A percentile compares a stretch with the other conserved stretches of the same genome.
phyloP scores from a whole-genome alignment of 2,797 vertebrate species.

The Astyanax mexicanus region DNA sequence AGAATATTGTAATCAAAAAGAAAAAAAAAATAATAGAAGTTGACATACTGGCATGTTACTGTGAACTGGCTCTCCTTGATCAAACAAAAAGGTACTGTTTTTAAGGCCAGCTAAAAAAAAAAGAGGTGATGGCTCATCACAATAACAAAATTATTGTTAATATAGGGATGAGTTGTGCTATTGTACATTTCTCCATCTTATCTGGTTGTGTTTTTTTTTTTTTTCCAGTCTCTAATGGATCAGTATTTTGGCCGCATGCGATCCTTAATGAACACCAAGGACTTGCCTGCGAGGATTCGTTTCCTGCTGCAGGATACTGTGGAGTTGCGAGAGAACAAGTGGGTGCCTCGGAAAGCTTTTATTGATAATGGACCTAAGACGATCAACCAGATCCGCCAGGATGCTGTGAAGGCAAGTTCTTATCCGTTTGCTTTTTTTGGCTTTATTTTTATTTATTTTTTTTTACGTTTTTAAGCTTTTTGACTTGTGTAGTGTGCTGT shows the following conservation, averaged over 20 bases:
- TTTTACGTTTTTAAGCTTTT: background rate
- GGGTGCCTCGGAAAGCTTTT: conserved; percentile 99
- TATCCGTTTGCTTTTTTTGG: background rate
- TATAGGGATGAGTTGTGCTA: no score
- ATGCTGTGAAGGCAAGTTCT: conserved; percentile 91
- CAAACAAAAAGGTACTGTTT: no score
- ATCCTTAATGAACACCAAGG: conserved; percentile 99
- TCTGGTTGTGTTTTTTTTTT: background rate
- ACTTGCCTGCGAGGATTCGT: conserved; percentile 98
- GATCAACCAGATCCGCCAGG: conserved; percentile 98
- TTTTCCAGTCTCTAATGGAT: conserved; percentile 96
- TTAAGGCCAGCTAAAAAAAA: no score
- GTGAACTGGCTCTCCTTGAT: no score
- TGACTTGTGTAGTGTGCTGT: background rate
- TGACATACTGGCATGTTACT: no score
- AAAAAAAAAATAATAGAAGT: no score
- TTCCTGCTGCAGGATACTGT: conserved; percentile 99
- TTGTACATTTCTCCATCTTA: no score
- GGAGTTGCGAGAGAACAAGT: conserved; percentile 97
- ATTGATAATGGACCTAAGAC: conserved; percentile 99
- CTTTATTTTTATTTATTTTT: background rate
- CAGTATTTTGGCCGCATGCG: conserved; percentile 99
- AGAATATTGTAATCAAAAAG: no score
- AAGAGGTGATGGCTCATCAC: no score
- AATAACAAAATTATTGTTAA: no score